A percentile compares a stretch with the other conserved stretches of the same genome.
Conservation (phyloP, 2,797 vertebrate species). For the Semaprochilodus insignis region DNA sequence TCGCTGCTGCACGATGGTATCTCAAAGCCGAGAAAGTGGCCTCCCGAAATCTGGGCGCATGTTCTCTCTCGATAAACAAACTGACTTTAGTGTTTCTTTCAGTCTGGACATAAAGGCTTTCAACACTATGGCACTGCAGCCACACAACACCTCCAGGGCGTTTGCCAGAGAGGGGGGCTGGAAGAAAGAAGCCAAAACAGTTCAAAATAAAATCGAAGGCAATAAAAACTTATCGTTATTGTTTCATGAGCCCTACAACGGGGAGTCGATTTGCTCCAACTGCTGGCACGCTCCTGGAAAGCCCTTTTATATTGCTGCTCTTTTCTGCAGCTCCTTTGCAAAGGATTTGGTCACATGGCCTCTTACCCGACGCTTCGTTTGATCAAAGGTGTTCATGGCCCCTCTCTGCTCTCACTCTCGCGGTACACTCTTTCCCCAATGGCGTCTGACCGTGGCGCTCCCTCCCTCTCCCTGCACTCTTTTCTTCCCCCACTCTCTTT, state of each 20-base stretch:
- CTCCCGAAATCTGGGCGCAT: neutral
- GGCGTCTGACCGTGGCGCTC: neutral
- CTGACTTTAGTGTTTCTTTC: neutral
- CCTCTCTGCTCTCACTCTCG: conserved; percentile 3
- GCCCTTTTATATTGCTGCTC: conserved; percentile 32
- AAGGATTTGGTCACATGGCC: conserved; percentile 29
- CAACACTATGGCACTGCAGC: neutral
- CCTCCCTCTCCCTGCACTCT: neutral
- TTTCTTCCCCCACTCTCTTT: neutral
- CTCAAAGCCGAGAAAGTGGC: neutral
- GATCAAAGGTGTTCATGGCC: conserved; percentile 29
- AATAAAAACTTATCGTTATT: conserved; percentile 45
- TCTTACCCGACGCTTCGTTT: conserved; percentile 8
- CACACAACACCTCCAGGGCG: neutral
- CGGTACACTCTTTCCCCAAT: neutral
- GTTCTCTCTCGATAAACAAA: conserved; percentile 9
- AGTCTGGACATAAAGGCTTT: conserved; percentile 26
- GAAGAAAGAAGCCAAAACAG: neutral
- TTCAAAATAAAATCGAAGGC: conserved; percentile 38
- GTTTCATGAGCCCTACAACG: conserved; percentile 32
- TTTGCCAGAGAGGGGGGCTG: conserved; percentile 3
- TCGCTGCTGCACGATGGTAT: neutral
- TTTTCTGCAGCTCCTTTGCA: conserved; percentile 20
- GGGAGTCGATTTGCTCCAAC: conserved; percentile 16
- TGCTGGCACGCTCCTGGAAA: conserved; percentile 8